A percentile compares a stretch with the other conserved stretches of the same genome.
Evolutionary conservation across 1,140 invertebrate genomes (phyloP).

Genomic region (Lepidotrigona ventralis): DNA sequence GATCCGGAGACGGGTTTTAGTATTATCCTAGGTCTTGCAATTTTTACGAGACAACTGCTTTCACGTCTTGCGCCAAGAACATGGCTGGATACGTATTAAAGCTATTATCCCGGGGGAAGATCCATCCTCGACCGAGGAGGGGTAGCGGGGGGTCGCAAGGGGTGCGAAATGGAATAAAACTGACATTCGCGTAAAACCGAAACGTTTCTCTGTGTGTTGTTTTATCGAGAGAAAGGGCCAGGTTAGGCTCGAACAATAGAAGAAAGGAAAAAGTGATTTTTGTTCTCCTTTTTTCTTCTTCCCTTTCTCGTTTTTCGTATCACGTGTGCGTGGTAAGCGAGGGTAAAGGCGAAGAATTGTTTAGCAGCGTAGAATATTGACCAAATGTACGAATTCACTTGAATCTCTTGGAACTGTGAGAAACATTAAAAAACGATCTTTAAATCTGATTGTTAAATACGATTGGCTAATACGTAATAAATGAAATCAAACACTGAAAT

Average conservation of each 20-base stretch:
- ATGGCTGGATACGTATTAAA: slow-evolving; percentile 62
- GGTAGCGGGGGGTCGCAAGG: background rate
- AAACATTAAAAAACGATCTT: too few species aligned
- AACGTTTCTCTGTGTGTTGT: slow-evolving; percentile 3
- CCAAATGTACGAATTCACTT: too few species aligned
- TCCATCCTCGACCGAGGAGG: background rate
- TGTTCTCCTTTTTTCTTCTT: background rate
- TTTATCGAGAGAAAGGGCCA: background rate
- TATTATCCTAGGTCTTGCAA: slow-evolving; percentile 46
- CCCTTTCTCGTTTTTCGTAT: background rate
- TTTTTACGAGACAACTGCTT: slow-evolving; percentile 58
- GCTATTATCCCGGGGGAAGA: slow-evolving; percentile 55
- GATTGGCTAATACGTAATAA: too few species aligned
- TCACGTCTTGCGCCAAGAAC: slow-evolving; percentile 46
- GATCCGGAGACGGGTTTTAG: slow-evolving; percentile 4
- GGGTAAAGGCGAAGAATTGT: too few species aligned
- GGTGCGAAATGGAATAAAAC: slow-evolving; percentile 20
- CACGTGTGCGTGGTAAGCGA: background rate
- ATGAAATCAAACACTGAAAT: too few species aligned
- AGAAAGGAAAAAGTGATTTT: background rate
- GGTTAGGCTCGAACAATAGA: background rate
- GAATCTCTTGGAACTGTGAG: too few species aligned
- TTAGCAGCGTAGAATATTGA: too few species aligned
- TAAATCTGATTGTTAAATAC: too few species aligned
- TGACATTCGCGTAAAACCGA: slow-evolving; percentile 32